Percentiles rank a stretch among this genome's conserved stretches.
Conservation (phyloP, 2,888 invertebrate species). For the Achlya flavicornis region DNA sequence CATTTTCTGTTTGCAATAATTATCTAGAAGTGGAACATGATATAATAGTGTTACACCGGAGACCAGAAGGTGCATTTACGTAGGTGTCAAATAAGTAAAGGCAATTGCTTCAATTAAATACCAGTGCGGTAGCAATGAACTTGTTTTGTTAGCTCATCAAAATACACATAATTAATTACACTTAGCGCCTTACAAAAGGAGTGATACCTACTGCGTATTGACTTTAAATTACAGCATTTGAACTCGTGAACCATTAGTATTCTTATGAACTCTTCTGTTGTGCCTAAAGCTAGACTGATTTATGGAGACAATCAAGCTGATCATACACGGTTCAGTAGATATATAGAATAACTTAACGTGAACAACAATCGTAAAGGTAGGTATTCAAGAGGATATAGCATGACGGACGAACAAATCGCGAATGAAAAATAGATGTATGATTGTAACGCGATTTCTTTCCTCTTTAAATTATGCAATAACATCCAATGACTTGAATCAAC, state of each 20-base stretch:
- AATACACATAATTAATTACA: background rate
- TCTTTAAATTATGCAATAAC: conserved; percentile 40
- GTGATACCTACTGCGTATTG: background rate
- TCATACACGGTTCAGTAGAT: background rate
- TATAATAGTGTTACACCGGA: conserved; percentile 9
- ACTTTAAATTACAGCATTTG: conserved; percentile 1
- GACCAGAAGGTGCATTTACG: conserved; percentile 8
- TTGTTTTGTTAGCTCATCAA: conserved; percentile 12
- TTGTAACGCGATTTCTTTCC: conserved; percentile 51
- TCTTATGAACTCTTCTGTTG: background rate
- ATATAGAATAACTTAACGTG: conserved; percentile 17
- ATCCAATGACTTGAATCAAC: conserved; percentile 26
- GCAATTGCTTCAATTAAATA: conserved; percentile 11
- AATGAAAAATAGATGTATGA: conserved; percentile 12
- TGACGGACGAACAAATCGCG: conserved; percentile 9
- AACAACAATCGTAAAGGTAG: conserved; percentile 24
- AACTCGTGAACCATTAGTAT: background rate
- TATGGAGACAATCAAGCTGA: background rate
- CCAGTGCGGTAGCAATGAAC: conserved; percentile 9
- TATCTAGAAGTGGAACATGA: conserved; percentile 14
- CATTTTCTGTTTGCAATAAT: conserved; percentile 26
- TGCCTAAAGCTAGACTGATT: background rate
- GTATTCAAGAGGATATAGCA: conserved; percentile 28
- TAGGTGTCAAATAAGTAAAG: conserved; percentile 12
- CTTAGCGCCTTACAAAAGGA: background rate